Conservation (phyloP, 1,140 invertebrate genomes). For the Maconellicoccus hirsutus region DNA sequence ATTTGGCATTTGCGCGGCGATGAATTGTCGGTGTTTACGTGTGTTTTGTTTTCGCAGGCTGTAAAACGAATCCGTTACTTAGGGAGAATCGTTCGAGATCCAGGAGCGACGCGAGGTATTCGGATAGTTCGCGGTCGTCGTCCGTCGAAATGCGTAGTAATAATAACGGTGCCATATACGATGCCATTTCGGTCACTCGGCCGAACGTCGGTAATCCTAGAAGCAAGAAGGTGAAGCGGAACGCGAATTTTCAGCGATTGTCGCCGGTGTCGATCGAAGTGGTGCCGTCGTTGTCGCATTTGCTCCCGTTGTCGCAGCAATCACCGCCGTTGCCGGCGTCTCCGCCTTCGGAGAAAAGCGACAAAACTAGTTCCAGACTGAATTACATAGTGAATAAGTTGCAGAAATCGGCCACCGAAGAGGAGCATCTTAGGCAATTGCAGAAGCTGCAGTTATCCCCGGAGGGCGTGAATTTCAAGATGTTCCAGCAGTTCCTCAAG, state of each 20-base stretch:
- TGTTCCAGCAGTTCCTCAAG: background rate
- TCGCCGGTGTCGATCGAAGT: background rate
- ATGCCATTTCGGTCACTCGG: no score
- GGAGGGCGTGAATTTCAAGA: background rate
- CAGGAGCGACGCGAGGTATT: background rate
- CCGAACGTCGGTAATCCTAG: no score
- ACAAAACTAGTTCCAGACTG: background rate
- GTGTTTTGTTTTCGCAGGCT: background rate
- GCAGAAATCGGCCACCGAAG: background rate
- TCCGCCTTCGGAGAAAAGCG: no score
- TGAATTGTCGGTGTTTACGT: no score
- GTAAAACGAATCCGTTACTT: background rate
- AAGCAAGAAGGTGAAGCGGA: no score
- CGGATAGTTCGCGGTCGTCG: background rate
- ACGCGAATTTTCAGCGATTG: background rate
- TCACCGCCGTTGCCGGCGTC: background rate
- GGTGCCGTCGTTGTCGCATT: conserved; percentile 1
- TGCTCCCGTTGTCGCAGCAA: background rate
- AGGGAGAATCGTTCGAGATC: background rate
- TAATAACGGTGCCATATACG: no score
- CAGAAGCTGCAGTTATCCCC: background rate
- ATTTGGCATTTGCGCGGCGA: no score
- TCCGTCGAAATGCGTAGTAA: background rate
- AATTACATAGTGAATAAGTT: background rate
- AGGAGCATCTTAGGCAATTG: background rate